Evolutionary conservation across 2,888 invertebrate genomes (phyloP).

Genomic region (Julus scanicus): DNA sequence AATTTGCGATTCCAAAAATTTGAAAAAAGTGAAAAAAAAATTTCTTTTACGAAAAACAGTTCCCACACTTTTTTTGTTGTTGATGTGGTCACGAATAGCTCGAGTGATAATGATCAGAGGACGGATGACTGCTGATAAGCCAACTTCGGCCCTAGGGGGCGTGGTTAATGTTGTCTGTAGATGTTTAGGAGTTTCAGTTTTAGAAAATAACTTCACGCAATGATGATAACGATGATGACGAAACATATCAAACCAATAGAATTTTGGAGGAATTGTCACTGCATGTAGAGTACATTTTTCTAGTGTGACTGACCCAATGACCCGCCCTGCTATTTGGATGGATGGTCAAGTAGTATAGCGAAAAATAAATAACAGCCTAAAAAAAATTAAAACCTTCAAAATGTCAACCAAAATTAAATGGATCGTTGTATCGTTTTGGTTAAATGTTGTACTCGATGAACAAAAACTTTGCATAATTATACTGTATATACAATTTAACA

Average conservation of each 20-base stretch:
- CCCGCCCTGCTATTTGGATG: constrained; percentile 11
- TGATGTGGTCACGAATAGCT: neutral
- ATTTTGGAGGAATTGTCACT: neutral
- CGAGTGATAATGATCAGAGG: neutral
- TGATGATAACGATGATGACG: neutral
- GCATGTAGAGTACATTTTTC: neutral
- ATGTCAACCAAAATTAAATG: neutral
- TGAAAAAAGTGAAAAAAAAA: neutral
- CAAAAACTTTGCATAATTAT: too few species aligned
- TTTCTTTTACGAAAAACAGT: neutral
- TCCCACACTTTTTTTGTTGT: constrained; percentile 40
- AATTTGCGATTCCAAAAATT: neutral
- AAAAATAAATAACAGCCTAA: neutral
- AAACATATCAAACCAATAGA: neutral
- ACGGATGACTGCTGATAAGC: constrained; percentile 27
- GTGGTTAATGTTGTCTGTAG: neutral
- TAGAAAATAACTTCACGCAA: constrained; percentile 22
- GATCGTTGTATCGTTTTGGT: neutral
- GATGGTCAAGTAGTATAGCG: neutral
- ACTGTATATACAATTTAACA: too few species aligned
- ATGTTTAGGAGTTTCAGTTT: neutral
- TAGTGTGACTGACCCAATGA: constrained; percentile 19
- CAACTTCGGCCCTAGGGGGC: neutral
- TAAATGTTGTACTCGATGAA: too few species aligned
- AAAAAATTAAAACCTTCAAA: neutral